These are phyloP conservation scores for Porphyrio hochstetteri DNA, from an alignment of 2,113 vertebrate species.

Conservation along the genomic window DNA sequence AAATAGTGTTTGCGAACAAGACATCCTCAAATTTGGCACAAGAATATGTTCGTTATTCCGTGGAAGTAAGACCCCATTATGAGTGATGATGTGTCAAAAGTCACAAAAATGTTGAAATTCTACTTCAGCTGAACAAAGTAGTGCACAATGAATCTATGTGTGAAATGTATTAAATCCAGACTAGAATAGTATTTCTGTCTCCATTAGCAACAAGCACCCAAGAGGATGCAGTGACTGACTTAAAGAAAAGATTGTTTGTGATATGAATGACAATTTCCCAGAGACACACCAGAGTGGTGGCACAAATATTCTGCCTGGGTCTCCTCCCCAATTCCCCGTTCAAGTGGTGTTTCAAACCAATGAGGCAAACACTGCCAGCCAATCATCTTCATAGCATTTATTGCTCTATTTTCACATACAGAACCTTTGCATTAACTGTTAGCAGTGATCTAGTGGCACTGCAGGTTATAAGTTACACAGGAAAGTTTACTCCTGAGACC, in stretches of 20 bases:
- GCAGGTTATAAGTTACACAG: not conserved
- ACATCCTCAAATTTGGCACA: slow-evolving; percentile 26
- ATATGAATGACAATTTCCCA: slow-evolving; percentile 67
- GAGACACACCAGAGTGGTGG: slow-evolving; percentile 3
- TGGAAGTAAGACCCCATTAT: slow-evolving; percentile 42
- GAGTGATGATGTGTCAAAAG: slow-evolving; percentile 76
- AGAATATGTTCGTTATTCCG: slow-evolving; percentile 21
- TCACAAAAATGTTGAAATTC: slow-evolving; percentile 71
- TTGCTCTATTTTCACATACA: not conserved
- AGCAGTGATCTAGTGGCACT: not conserved
- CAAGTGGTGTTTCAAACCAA: not conserved
- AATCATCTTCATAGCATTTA: not conserved
- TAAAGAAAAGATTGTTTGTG: slow-evolving; percentile 58
- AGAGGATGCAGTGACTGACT: slow-evolving; percentile 38
- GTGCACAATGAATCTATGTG: slow-evolving; percentile 52
- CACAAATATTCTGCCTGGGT: not conserved
- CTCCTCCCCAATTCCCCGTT: not conserved
- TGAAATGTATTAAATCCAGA: slow-evolving; percentile 75
- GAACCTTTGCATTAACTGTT: not conserved
- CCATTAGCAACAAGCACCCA: slow-evolving; percentile 67
- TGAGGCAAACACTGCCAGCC: not conserved
- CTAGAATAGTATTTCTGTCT: slow-evolving; percentile 74
- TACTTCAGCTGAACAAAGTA: slow-evolving; percentile 62
- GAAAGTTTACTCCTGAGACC: not conserved
- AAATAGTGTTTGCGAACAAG: slow-evolving; percentile 66